phyloP scores from a whole-genome alignment of 2,797 vertebrate genomes.

The Menidia menidia region DNA sequence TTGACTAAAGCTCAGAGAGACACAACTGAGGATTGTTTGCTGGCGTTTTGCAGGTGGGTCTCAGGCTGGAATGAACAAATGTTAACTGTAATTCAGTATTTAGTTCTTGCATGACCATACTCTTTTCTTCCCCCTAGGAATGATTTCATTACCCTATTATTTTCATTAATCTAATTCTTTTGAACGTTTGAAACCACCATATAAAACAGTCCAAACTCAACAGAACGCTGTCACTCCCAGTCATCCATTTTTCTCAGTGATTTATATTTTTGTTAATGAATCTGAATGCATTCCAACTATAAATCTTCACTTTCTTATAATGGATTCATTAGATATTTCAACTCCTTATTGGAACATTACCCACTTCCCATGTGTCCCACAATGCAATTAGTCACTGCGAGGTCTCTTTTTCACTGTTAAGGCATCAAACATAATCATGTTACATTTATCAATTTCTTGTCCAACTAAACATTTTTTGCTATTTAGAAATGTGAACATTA shows the following conservation, averaged over 20 bases:
- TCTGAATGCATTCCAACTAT: neutral
- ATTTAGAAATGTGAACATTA: conserved; percentile 31
- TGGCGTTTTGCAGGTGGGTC: conserved; percentile 90
- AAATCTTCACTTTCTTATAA: neutral
- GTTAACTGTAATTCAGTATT: too few species aligned
- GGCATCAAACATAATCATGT: conserved; percentile 42
- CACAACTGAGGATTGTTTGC: conserved; percentile 91
- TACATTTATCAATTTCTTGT: conserved; percentile 42
- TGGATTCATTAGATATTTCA: neutral
- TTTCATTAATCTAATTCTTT: neutral
- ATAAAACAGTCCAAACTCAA: conserved; percentile 1
- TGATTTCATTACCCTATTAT: neutral
- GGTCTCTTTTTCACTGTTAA: conserved; percentile 32
- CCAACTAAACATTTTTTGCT: conserved; percentile 32
- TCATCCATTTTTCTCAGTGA: neutral
- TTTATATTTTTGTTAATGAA: neutral
- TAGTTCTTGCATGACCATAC: neutral
- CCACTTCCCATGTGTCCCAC: neutral
- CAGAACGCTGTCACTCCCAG: neutral
- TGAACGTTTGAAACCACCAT: conserved; percentile 7
- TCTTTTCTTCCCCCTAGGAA: neutral
- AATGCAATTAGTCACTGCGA: conserved; percentile 27
- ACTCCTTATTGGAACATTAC: neutral
- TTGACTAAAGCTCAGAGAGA: conserved; percentile 95
- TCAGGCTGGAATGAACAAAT: neutral